Conservation (phyloP, 2,113 vertebrate species). For the Xenotilapia longispinis region DNA sequence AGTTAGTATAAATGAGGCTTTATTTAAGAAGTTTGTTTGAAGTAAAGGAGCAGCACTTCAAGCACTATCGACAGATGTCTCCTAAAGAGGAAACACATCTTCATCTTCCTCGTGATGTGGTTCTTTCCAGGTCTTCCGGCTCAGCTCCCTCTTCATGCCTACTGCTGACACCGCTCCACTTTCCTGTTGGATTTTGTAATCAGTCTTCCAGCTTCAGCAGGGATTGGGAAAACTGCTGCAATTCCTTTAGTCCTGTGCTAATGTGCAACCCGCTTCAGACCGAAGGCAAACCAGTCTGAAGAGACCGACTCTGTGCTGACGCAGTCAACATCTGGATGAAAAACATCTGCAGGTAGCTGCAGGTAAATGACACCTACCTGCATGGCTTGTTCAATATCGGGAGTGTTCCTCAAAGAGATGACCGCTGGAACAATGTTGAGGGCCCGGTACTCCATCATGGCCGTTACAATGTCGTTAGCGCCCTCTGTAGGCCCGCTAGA, state of each 20-base stretch:
- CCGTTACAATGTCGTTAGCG: slow-evolving; percentile 56
- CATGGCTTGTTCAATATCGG: slow-evolving; percentile 61
- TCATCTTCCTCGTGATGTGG: not conserved
- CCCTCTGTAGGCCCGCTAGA: slow-evolving; percentile 60
- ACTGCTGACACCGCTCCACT: not conserved
- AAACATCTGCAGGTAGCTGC: not conserved
- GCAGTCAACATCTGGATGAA: not conserved
- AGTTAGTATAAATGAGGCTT: not conserved
- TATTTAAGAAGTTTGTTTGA: not conserved
- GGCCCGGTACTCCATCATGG: slow-evolving; percentile 75
- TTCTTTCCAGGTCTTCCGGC: not conserved
- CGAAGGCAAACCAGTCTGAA: not conserved
- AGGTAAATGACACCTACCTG: slow-evolving; percentile 49
- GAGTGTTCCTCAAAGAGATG: slow-evolving; percentile 70
- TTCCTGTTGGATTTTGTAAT: not conserved
- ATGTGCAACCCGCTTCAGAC: not conserved
- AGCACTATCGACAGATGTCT: not conserved
- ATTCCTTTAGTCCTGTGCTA: not conserved
- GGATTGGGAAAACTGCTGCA: not conserved
- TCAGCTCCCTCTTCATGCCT: not conserved
- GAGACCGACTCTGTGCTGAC: rapidly evolving
- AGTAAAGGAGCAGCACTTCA: not conserved
- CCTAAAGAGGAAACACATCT: not conserved
- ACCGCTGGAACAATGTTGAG: slow-evolving; percentile 70
- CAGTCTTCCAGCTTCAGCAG: not conserved